These are phyloP conservation scores for Cyanoderma ruficeps DNA, from an alignment of 2,113 vertebrate genomes.

Conservation along the genomic window DNA sequence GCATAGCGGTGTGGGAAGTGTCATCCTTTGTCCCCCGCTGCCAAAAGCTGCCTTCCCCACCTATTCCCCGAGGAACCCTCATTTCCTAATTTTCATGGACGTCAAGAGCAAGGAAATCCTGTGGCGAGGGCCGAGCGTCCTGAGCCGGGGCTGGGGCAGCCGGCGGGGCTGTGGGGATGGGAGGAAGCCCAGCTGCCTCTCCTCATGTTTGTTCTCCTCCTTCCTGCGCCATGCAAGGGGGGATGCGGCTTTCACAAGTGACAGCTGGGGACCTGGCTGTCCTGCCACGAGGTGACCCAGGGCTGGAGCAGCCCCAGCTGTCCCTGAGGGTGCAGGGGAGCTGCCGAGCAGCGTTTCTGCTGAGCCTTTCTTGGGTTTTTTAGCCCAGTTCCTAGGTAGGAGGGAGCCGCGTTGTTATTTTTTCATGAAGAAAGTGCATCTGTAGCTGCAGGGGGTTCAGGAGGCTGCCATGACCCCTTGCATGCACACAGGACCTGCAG, in stretches of 20 bases:
- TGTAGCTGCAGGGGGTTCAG: background rate
- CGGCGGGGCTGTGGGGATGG: background rate
- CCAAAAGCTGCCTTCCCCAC: conserved; percentile 6
- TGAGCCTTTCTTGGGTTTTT: background rate
- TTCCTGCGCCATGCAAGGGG: background rate
- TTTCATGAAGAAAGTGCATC: background rate
- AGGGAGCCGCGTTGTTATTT: accelerated
- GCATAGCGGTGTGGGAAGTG: background rate
- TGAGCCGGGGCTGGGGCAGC: background rate
- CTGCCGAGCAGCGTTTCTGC: background rate
- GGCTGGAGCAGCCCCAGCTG: background rate
- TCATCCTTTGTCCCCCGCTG: background rate
- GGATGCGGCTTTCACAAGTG: background rate
- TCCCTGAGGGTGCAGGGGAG: background rate
- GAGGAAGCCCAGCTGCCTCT: conserved; percentile 18
- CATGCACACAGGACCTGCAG: background rate
- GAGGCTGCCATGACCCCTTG: background rate
- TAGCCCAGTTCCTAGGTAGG: background rate
- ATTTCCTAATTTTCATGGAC: conserved; percentile 25
- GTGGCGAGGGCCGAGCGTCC: background rate
- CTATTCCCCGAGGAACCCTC: conserved; percentile 14
- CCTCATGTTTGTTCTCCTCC: background rate
- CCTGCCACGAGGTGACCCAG: background rate
- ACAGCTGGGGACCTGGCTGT: conserved; percentile 22
- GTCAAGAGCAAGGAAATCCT: conserved; percentile 62